These are phyloP conservation scores for Lampris incognitus DNA, from an alignment of 2,113 vertebrate genomes.

Conservation along the genomic window DNA sequence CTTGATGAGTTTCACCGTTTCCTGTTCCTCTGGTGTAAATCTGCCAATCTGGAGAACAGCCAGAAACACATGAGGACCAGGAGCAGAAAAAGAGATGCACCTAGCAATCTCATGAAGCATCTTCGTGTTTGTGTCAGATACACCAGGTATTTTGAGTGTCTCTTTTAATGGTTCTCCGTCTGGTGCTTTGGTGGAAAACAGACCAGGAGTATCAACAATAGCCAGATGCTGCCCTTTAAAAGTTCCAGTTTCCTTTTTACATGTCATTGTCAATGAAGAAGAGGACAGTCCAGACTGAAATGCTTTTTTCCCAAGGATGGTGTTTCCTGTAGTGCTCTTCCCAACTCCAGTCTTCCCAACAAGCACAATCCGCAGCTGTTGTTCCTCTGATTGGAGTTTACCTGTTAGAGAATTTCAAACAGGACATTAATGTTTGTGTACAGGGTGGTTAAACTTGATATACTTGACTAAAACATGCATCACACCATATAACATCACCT, in stretches of 20 bases:
- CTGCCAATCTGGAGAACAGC: not conserved
- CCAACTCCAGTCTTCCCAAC: constrained; percentile 11
- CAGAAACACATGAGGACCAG: not conserved
- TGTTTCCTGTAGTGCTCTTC: constrained; percentile 2
- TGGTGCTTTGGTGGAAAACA: not conserved
- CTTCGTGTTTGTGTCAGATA: not conserved
- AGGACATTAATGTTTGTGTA: too few species aligned
- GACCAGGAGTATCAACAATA: constrained; percentile 7
- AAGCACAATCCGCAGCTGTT: constrained; percentile 3
- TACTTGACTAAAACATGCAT: too few species aligned
- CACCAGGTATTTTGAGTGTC: too few species aligned
- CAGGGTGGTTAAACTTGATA: too few species aligned
- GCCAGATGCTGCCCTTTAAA: not conserved
- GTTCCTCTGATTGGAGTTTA: not conserved
- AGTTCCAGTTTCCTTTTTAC: not conserved
- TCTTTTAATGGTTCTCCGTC: too few species aligned
- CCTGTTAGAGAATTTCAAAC: not conserved
- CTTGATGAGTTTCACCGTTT: not conserved
- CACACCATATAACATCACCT: too few species aligned
- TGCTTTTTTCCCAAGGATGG: not conserved
- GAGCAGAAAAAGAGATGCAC: not conserved
- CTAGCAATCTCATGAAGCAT: not conserved
- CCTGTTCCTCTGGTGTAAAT: not conserved
- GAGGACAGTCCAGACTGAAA: not conserved
- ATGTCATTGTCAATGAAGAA: not conserved